phyloP scores from a whole-genome alignment of 1,140 invertebrate species.

The Conus betulinus region DNA sequence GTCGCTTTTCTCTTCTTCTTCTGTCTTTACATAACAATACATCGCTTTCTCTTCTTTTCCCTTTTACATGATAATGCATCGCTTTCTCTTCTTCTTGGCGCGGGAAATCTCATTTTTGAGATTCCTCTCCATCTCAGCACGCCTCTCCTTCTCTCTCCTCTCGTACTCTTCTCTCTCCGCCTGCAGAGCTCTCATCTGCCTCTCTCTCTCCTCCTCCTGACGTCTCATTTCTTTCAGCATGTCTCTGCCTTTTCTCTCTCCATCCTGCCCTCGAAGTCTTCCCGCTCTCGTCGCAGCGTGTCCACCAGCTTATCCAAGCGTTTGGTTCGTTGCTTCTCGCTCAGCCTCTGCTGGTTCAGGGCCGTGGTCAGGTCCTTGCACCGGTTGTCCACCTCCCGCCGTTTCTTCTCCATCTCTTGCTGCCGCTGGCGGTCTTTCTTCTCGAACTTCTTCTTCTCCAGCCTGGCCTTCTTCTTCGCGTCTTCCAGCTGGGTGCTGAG shows the following conservation, averaged over 20 bases:
- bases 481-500: background rate
- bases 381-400: background rate
- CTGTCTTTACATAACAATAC: too few species aligned
- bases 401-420: background rate
- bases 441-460: conserved; percentile 19
- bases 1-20: too few species aligned
- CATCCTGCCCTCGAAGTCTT: background rate
- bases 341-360: background rate
- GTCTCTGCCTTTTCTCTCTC: background rate
- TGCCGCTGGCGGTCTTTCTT: background rate
- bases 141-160: background rate
- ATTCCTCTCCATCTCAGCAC: background rate
- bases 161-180: background rate
- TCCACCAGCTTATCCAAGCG: background rate
- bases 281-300: background rate
- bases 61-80: background rate
- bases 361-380: background rate
- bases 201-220: background rate
- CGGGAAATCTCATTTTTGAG: background rate
- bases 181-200: background rate
- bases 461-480: background rate
- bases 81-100: background rate
- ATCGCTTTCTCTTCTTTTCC: background rate
- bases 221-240: background rate
- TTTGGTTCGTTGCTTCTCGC: background rate